Percentiles rank a stretch among this genome's conserved stretches.
phyloP scores from a whole-genome alignment of 2,888 invertebrate species.

The Trachelus tabidus region DNA sequence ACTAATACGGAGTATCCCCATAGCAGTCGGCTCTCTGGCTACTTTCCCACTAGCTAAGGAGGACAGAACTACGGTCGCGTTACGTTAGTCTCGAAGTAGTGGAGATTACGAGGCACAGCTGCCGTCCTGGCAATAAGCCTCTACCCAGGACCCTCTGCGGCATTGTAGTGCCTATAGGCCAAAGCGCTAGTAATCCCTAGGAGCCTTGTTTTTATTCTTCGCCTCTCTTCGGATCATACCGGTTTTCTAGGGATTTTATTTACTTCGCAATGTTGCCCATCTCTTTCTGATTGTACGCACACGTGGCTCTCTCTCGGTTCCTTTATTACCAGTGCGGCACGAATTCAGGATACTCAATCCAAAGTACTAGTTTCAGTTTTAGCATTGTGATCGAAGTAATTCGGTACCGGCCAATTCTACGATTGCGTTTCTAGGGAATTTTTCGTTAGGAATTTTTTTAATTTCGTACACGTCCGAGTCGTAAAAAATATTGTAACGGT shows the following conservation, averaged over 20 bases:
- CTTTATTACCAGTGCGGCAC: too few relatives aligned
- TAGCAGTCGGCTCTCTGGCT: not conserved
- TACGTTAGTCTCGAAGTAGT: not conserved
- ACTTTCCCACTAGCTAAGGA: constrained; percentile 1
- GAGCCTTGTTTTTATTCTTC: not conserved
- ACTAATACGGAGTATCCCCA: constrained; percentile 40
- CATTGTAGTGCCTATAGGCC: not conserved
- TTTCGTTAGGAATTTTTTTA: too few relatives aligned
- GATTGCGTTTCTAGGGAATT: too few relatives aligned
- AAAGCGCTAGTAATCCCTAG: not conserved
- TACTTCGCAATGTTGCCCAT: too few relatives aligned
- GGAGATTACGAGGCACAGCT: constrained; percentile 52
- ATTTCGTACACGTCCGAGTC: too few relatives aligned
- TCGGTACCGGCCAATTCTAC: too few relatives aligned
- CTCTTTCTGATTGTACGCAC: constrained; percentile 3
- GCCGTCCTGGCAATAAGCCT: constrained; percentile 53
- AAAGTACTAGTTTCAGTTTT: too few relatives aligned
- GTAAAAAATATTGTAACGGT: too few relatives aligned
- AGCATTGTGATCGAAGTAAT: too few relatives aligned
- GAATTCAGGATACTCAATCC: too few relatives aligned
- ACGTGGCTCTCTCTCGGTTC: not conserved
- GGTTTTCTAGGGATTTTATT: too few relatives aligned
- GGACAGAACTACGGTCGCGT: not conserved
- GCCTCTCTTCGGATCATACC: too few relatives aligned
- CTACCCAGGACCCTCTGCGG: constrained; percentile 1